phyloP scores from a whole-genome alignment of 2,888 invertebrate species.

The Lepidocyrtinus sp. region DNA sequence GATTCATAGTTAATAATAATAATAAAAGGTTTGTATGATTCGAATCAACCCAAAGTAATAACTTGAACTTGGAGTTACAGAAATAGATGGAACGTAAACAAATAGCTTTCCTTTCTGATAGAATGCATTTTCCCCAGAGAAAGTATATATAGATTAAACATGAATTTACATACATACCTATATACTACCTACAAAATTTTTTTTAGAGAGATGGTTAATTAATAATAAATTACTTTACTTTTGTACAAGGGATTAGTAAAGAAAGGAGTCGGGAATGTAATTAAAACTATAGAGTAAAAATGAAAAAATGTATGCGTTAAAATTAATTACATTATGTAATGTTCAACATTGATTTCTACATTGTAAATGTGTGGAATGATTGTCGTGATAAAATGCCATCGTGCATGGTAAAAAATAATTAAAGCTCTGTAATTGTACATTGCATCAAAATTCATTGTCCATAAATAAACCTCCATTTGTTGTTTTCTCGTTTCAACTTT shows the following conservation, averaged over 20 bases:
- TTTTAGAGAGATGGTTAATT: not conserved
- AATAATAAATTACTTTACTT: conserved; percentile 31
- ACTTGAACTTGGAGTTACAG: not conserved
- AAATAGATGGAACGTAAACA: too few species aligned
- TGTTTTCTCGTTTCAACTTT: not conserved
- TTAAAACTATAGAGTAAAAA: not conserved
- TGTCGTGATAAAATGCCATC: conserved; percentile 25
- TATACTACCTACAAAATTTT: not conserved
- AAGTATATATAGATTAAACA: not conserved
- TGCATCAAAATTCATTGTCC: not conserved
- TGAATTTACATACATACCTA: not conserved
- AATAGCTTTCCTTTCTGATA: too few species aligned
- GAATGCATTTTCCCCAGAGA: not conserved
- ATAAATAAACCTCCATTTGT: not conserved
- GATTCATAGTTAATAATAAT: not conserved
- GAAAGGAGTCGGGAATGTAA: not conserved
- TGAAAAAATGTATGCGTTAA: not conserved
- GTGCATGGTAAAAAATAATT: not conserved
- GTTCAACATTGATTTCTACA: conserved; percentile 31
- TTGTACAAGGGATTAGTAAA: conserved; percentile 28
- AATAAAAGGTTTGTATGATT: not conserved
- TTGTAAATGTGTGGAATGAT: conserved; percentile 32
- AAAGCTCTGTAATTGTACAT: not conserved
- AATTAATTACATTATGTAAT: conserved; percentile 17
- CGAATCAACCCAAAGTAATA: not conserved